Conservation (phyloP, 2,888 invertebrate genomes). For the Apamea anceps region DNA sequence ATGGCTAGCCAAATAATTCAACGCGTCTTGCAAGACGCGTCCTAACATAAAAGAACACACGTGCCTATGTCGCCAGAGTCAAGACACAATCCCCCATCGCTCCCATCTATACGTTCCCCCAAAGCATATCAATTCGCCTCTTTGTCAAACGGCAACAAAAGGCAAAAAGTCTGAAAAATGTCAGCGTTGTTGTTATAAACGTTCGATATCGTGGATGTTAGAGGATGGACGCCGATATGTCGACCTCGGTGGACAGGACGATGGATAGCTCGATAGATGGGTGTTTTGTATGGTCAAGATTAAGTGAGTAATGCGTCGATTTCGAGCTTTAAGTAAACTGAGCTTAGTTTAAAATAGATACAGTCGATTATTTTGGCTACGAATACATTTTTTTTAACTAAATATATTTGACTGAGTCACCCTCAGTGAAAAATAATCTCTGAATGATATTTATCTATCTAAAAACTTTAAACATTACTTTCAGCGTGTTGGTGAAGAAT, state of each 20-base stretch:
- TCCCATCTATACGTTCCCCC: background rate
- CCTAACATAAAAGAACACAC: background rate
- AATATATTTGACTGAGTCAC: background rate
- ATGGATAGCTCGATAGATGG: slow-evolving; percentile 10
- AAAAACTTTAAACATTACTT: background rate
- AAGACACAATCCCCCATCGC: background rate
- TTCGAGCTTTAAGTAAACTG: background rate
- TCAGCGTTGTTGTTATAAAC: slow-evolving; percentile 32
- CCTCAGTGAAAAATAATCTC: background rate
- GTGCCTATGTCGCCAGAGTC: background rate
- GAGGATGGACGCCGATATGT: background rate
- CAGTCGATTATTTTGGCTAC: background rate
- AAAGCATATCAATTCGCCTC: background rate
- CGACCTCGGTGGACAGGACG: slow-evolving; percentile 3
- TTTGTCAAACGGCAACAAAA: slow-evolving; percentile 33
- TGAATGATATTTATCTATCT: background rate
- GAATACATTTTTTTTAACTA: background rate
- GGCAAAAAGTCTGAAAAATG: slow-evolving; percentile 35
- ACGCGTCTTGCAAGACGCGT: background rate
- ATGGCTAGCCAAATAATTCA: no score
- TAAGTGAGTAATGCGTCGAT: slow-evolving; percentile 5
- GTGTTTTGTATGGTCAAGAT: slow-evolving; percentile 20
- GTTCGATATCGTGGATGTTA: background rate
- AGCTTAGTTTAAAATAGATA: slow-evolving; percentile 10
- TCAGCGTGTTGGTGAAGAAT: background rate